phyloP scores from a whole-genome alignment of 2,888 invertebrate genomes.

The Cataglyphis rosenhaueri region DNA sequence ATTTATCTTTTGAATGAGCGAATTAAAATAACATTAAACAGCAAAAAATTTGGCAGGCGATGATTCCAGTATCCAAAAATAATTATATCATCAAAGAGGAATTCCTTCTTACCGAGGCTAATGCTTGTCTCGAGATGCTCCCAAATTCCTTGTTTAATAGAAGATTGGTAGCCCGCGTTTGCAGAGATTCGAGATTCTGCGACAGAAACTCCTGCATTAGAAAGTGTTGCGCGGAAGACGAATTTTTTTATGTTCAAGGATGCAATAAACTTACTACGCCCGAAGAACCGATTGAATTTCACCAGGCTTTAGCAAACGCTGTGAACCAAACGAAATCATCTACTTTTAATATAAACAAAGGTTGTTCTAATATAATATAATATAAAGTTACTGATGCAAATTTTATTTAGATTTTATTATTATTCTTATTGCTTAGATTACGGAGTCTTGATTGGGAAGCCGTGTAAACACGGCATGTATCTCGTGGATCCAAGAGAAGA shows the following conservation, averaged over 20 bases:
- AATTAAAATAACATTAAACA: background rate
- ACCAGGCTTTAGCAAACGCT: conserved; percentile 42
- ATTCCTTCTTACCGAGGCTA: conserved; percentile 63
- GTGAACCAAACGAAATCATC: conserved; percentile 27
- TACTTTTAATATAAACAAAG: background rate
- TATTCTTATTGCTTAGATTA: conserved; percentile 71
- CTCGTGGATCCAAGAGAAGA: conserved; percentile 66
- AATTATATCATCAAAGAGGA: conserved; percentile 14
- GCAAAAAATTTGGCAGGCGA: conserved; percentile 62
- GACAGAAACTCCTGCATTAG: conserved; percentile 79
- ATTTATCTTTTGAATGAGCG: background rate
- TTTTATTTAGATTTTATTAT: background rate
- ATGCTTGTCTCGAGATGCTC: conserved; percentile 78
- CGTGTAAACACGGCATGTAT: conserved; percentile 74
- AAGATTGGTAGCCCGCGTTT: conserved; percentile 56
- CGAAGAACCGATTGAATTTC: conserved; percentile 15
- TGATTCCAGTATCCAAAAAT: conserved; percentile 27
- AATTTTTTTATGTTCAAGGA: conserved; percentile 48
- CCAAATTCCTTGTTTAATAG: conserved; percentile 32
- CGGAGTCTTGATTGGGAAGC: conserved; percentile 76
- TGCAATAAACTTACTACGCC: background rate
- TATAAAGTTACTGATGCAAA: background rate
- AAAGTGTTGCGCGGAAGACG: conserved; percentile 83
- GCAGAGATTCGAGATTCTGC: conserved; percentile 66
- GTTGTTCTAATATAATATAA: background rate